These are phyloP conservation scores for Sinohyriopsis cumingii DNA, from an alignment of 2,888 invertebrate species.

Conservation along the genomic window DNA sequence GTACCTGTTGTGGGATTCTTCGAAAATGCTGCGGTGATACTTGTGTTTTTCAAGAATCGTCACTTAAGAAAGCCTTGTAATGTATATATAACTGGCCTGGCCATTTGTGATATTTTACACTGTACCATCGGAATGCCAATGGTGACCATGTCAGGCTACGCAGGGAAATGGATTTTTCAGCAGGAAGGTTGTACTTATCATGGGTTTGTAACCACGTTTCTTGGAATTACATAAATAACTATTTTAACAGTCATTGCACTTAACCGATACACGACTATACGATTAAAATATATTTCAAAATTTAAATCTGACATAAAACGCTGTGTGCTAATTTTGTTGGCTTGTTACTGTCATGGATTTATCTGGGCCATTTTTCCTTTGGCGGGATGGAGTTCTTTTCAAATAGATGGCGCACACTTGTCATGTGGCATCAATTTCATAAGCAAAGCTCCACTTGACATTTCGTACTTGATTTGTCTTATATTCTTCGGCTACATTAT, in stretches of 20 bases:
- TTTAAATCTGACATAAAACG: neutral
- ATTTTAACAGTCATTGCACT: constrained; percentile 4
- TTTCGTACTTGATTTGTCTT: constrained; percentile 1
- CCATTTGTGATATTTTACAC: no score
- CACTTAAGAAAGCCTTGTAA: no score
- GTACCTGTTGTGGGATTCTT: neutral
- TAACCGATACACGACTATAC: neutral
- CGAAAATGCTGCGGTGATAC: neutral
- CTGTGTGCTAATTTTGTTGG: neutral
- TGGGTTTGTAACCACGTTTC: constrained; percentile 5
- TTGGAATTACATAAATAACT: constrained; percentile 8
- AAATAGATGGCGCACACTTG: constrained; percentile 1
- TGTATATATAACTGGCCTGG: no score
- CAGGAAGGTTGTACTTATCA: neutral
- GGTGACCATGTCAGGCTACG: neutral
- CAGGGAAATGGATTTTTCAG: constrained; percentile 1
- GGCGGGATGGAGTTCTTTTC: constrained; percentile 1
- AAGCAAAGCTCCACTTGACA: neutral
- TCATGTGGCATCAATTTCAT: constrained; percentile 1
- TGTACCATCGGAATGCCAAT: constrained; percentile 2
- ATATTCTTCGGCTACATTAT: no score
- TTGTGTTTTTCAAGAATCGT: neutral
- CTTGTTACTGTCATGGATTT: constrained; percentile 4
- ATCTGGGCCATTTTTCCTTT: constrained; percentile 4
- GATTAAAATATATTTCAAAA: no score